Evolutionary conservation across 2,888 invertebrate genomes (phyloP), one percentile per base, ranked within the genome.

Genomic region (Tetranychus truncatus): DNA sequence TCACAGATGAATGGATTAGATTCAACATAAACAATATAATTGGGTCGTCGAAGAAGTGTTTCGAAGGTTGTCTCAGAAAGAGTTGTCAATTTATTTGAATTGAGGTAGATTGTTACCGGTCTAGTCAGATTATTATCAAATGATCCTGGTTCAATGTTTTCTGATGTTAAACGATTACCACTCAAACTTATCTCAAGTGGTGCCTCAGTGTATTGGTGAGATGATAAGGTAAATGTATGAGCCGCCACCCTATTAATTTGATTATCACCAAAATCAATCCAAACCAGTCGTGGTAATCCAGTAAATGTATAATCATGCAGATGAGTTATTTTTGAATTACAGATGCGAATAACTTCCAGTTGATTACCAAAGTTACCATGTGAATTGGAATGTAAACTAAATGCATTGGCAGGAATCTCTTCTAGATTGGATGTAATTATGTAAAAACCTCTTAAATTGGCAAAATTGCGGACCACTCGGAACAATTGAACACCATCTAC

Each of bases 191-290:
- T 72, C 24, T 72, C 44, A n/a, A 72, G n/a, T 72, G 72, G 24
- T 9, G 44, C 24, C 2, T 72, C 72, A 45, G n/a, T 72, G 44
- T 34, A 21, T 44, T n/a, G n/a, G n/a, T 45, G n/a, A 21, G 8
- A 21, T 15, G 9, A 9, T 34, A 72, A 34, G 9, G 72, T 45
- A 72, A 24, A 72, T 24, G 72, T 72, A 9, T 72, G n/a, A 34
- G 24, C 34, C 1, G 34, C 24, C 11, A 72, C 72, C 34, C 24
- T 20, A 34, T 34, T 44, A 24, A 72, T 72, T 34, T 72, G n/a
- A 72, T 72, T 72, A 72, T 72, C 45, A 45, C 72, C 72, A n/a
- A 24, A 72, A 72, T 72, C 72, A 72, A 72, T 72, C 72, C 72
- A 72, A 72, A 72, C n/a, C 9, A 72, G 44, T 34, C 44, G n/a